Base-by-base conservation (phyloP, 1,140 invertebrate species). In the Lanistes nyassanus region DNA sequence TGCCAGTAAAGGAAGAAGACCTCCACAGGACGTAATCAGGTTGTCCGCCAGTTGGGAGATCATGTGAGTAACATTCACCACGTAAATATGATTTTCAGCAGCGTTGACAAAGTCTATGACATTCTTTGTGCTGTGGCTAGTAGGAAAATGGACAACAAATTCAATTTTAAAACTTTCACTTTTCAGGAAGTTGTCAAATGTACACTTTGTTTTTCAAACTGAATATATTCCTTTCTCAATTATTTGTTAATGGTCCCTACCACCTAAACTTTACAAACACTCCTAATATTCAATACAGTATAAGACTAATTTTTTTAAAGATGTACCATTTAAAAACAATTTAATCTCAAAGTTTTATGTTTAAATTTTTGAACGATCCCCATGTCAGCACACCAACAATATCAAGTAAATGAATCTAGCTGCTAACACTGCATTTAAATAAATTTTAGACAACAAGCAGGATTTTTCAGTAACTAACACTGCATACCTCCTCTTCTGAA, bases 41-140 rank as follows among this genome's bases (percentile, higher is more conserved):
- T 99, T 99, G 90, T 99, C 98, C 26, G 97, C 95, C 73, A 99
- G 91, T 90, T 99, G 98, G 11, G 97, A 99, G 86, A 99, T 98
- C 84, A 99, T 92, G 90, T 99, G 98, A 66, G 99, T 97, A 0
- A 98, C 98, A 90, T 99, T 99, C 19, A 99, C 96, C 76, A 99
- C 97, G 90, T 99, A 99, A 78, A 99, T 98, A 75, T 97, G 96
- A 91, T 99, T 99, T 87, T 99, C 97, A 84, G 84, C 72, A 42
- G 87, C 81, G 89, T 99, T 99, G 56, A 99, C 97, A 92, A 98
- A 98, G 90, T 99, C 97, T 82, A 99, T 92, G 75, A 99, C 96
- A 72, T 96, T 97, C 89, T 98, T 98, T 6, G 96, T 98, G 1
- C 96, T 97, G 86, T 98, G 96, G 89, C 96, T 97, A n/a, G n/a